Evolutionary conservation across 53 echinoderm and acorn worm species (phyloP), one percentile per base, ranked within the genome.

Genomic region (Actinopyga echinites): DNA sequence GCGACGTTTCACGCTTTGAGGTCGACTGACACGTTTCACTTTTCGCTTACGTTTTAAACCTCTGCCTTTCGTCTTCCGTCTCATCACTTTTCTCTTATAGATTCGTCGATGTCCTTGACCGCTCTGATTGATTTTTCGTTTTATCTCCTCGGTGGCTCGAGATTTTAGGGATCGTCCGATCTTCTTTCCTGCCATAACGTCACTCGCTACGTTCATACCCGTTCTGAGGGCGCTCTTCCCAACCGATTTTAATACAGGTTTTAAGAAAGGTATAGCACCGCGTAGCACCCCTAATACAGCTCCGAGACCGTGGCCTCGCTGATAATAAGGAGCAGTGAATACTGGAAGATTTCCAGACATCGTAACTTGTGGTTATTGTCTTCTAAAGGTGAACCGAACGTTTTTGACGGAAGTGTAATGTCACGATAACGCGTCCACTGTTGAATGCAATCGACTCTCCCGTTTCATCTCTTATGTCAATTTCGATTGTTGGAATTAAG

Each of bases 341-440:
- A 90, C 83, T 24, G 82, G 74, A 22, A 75, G 36, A 36, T 69
- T 31, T 5, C 29, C 35, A 20, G 35, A 30, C 32, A 21, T 44
- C 12, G 44, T 8, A 7, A 5, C 37, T 3, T 37, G 4, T 3
- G 37, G 3, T 37, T 37, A 7, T n/a, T n/a, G n/a, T n/a, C 33
- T 31, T 80, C 57, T 34, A 71, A 42, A 34, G 24, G 9, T 56
- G 62, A 57, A 30, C 57, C 29, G 60, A 75, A 30, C 83, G 83
- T 63, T 63, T 65, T 65, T 73, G 80, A 34, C 91, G 65, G 87
- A 93, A 89, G 75, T 93, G 93, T 81, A 93, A 81, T 80, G 86
- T 89, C 49, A 73, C 65, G 29, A 89, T 86, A 23, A 86, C 79
- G 38, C 78, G 89, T 52, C 92, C 89, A 26, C 79, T 32, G 43